Conservation (phyloP, 2,888 invertebrate genomes). For the Dicycla oo region DNA sequence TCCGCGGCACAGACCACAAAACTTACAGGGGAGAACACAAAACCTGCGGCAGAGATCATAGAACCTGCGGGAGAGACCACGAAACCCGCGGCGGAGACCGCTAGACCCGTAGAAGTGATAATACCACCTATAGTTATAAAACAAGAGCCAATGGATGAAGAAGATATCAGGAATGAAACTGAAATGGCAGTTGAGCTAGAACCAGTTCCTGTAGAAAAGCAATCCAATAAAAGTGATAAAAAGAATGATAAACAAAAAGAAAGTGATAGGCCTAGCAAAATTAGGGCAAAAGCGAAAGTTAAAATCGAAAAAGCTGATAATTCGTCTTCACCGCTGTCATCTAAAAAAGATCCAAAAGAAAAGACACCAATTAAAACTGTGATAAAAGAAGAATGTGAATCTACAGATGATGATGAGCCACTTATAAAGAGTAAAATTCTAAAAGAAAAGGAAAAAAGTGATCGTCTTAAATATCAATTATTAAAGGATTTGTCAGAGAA, state of each 20-base stretch:
- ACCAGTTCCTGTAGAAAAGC: constrained; percentile 47
- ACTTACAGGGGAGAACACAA: background rate
- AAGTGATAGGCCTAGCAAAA: constrained; percentile 71
- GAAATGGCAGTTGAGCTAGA: constrained; percentile 42
- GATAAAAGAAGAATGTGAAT: constrained; percentile 83
- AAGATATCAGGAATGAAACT: constrained; percentile 70
- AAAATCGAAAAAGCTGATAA: constrained; percentile 71
- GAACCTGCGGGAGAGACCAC: background rate
- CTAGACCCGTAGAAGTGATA: constrained; percentile 8
- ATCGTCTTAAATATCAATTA: constrained; percentile 82
- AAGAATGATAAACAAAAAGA: constrained; percentile 72
- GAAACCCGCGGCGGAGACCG: constrained; percentile 23
- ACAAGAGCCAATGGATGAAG: constrained; percentile 84
- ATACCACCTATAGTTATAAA: constrained; percentile 68
- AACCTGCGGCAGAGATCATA: background rate
- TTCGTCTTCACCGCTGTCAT: constrained; percentile 47
- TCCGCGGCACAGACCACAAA: constrained; percentile 4
- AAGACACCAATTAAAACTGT: constrained; percentile 71
- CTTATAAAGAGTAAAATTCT: constrained; percentile 85
- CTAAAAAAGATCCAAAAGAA: constrained; percentile 75
- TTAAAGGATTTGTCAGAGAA: constrained; percentile 87
- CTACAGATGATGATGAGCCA: constrained; percentile 79
- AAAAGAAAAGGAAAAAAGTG: constrained; percentile 83
- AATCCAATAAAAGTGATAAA: constrained; percentile 68
- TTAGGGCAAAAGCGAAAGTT: constrained; percentile 72